These are phyloP conservation scores for Hormaphis cornu DNA, from an alignment of 1,140 invertebrate species.

Conservation along the genomic window DNA sequence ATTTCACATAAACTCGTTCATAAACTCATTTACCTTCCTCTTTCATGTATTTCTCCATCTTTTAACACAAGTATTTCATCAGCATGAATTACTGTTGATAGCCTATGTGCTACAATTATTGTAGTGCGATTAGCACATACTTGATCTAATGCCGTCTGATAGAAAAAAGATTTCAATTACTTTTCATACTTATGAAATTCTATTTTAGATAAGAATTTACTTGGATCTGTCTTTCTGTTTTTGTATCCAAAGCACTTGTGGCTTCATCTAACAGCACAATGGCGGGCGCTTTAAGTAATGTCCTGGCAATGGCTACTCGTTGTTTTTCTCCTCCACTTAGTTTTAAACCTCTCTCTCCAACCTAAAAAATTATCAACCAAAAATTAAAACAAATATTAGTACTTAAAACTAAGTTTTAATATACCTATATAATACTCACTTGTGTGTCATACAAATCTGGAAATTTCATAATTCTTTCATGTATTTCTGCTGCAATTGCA, in stretches of 20 bases:
- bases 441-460: constrained; percentile 67
- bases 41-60: constrained; percentile 83
- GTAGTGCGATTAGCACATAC: constrained; percentile 80
- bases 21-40: constrained; percentile 56
- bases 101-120: constrained; percentile 81
- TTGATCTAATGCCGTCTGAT: constrained; percentile 56
- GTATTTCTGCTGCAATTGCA: constrained; percentile 85
- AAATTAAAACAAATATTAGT: neutral
- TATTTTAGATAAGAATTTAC: constrained; percentile 38
- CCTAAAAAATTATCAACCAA: constrained; percentile 43
- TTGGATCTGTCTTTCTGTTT: constrained; percentile 75
- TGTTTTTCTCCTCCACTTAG: constrained; percentile 88
- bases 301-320: constrained; percentile 83
- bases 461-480: constrained; percentile 80
- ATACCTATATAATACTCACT: constrained; percentile 45
- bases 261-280: constrained; percentile 85
- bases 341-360: constrained; percentile 68
- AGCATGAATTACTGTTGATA: constrained; percentile 87
- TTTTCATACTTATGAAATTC: neutral
- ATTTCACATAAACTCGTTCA: neutral
- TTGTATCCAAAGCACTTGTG: constrained; percentile 73
- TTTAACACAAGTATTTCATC: constrained; percentile 85
- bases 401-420: neutral
- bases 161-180: constrained; percentile 30
- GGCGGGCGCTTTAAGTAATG: constrained; percentile 75